Evolutionary conservation across 2,113 vertebrate species (phyloP), one percentile per base, ranked within the genome.

Genomic region (Dromiciops gliroides): DNA sequence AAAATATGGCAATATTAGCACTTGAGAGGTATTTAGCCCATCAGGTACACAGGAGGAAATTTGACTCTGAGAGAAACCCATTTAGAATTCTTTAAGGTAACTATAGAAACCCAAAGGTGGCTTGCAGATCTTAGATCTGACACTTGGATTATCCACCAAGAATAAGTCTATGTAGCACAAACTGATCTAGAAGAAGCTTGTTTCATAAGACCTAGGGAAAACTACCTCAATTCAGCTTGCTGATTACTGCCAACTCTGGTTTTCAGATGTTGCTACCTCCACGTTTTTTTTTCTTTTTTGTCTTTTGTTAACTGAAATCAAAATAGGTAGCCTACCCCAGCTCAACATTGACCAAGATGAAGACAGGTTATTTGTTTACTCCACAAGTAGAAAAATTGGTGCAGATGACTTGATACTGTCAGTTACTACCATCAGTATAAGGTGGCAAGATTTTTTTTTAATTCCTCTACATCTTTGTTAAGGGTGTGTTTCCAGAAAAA

Each of bases 201-300:
- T 37, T 97, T 97, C 23, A 50, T 8, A 95, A 50, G 51, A 89
- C 31, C 96, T 25, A 22, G 56, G 50, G 90, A n/a, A 95, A 14
- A 94, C 91, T 75, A 91, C 89, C 97, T 96, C 93, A 90, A 0
- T 2, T 96, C 92, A 92, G 24, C n/a, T 94, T 24, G 0, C 91
- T 94, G 47, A 88, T 95, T 95, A 48, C 52, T 97, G 89, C 92
- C 93, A 14, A 51, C 60, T 89, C 56, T 92, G 37, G 51, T 91
- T 92, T 93, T 96, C 92, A 37, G 26, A 92, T 53, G 47, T 91
- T 94, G 28, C 93, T 97, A 89, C 93, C 51, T 97, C 51, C 37
- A 51, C 28, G 0, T 91, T 95, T 91, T 31, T 95, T 91, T 0
- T 9, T n/a, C 90, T 97, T 89, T 93, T 90, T 90, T 89, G 28